Percentiles rank a stretch among this genome's conserved stretches.
Conservation (phyloP, 2,113 vertebrate genomes). For the Felis catus region DNA sequence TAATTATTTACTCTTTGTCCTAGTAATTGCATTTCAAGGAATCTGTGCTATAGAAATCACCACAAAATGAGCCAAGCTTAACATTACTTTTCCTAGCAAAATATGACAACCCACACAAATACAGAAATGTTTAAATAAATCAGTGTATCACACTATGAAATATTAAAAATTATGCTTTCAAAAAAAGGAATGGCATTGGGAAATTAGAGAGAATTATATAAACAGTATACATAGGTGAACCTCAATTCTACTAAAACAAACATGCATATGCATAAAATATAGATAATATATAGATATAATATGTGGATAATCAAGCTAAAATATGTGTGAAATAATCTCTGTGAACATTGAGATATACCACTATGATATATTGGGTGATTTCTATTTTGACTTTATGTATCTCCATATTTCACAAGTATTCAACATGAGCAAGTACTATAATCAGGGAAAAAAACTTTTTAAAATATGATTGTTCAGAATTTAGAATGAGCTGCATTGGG, state of each 20-base stretch:
- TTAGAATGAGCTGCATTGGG: not conserved
- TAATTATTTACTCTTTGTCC: not conserved
- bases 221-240: not conserved
- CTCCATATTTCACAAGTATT: not conserved
- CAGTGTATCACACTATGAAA: not conserved
- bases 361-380: not conserved
- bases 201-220: not conserved
- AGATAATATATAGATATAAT: not conserved
- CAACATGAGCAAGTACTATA: not conserved
- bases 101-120: not conserved
- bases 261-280: not conserved
- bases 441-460: not conserved
- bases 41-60: not conserved
- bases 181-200: not conserved
- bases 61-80: not conserved
- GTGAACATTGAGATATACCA: not conserved
- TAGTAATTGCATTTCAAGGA: not conserved
- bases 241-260: constrained; percentile 4
- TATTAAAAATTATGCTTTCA: constrained; percentile 12
- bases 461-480: not conserved
- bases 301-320: not conserved
- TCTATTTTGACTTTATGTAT: not conserved
- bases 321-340: not conserved
- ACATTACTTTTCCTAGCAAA: not conserved
- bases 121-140: constrained; percentile 8